Base-by-base conservation (phyloP, 2,888 invertebrate genomes). In the Brachyopa scutellaris region DNA sequence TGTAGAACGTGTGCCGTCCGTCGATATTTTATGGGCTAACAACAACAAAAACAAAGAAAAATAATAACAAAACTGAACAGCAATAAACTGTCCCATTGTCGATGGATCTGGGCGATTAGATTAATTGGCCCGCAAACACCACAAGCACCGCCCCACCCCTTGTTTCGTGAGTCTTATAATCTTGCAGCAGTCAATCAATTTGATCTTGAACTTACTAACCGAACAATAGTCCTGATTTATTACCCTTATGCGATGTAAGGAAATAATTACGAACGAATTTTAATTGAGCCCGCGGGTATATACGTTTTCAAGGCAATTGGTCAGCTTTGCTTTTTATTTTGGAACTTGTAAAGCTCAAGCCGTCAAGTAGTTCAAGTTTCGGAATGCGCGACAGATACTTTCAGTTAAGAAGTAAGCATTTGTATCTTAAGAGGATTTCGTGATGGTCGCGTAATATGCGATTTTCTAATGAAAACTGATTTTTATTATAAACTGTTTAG, bases 211-310 rank as follows among this genome's bases (percentile, higher is more conserved):
- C 77, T 62, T 77, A 62, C 55, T 55, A 40, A 13, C 7, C 36
- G 31, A 77, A 77, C 76, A 77, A 77, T 70, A 55, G 62, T 51
- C 70, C 33, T 62, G 61, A 62, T 76, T 76, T 77, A 62, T 77
- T 36, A 62, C 36, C 38, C 61, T 31, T 62, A 53, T 70, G 36
- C 61, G 53, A 8, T 49, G 49, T 49, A 40, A 26, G 29, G 21
- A 42, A 62, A 69, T 55, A 51, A 36, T 57, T 64, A 49, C 40
- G 38, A 61, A 51, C 17, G 57, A 57, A 36, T 57, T 38, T 57
- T 38, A 47, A 57, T 61, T 42, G 40, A 26, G 13, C 38, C 40
- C 59, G 15, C 13, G 9, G 36, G 57, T 11, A 13, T 26, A 51
- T 31, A 49, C 21, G 40, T 17, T 33, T 51, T 70, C 49, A 70